Evolutionary conservation across 35 echinoderm and acorn worm species (phyloP), one percentile per base, ranked within the genome.

Genomic region (Strongylocentrotus purpuratus): DNA sequence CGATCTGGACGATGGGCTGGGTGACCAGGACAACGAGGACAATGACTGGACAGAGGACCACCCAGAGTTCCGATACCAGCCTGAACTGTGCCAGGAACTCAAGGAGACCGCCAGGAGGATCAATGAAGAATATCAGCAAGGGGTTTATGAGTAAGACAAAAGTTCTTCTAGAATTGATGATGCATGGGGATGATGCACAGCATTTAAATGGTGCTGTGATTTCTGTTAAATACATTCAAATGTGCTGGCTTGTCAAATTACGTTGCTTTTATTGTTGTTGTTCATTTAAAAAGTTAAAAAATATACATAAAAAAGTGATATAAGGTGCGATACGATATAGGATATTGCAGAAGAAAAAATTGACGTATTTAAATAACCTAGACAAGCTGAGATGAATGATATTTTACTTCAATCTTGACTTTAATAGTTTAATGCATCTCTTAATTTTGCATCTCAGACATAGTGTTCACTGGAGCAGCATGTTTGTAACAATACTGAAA

Each of bases 11-110:
- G 91, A 93, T 58, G 48, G 46, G 31, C 91, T 93, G 17, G 91
- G 91, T 31, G 91, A 58, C 31, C 91, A 93, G 91, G 91, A 93
- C 46, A 89, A 89, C 33, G 91, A 93, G 91, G 91, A 93, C 0
- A 93, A 58, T 31, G 91, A 93, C 91, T 93, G 91, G 91, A 93
- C 91, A 58, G 91, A 93, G 91, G 91, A 93, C 13, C 91, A 93
- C 31, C 91, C 91, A 13, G 91, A 93, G 48, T 93, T 93, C 46
- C 17, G 91, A 14, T 93, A 93, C 48, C 91, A 93, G 46, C 91
- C 91, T 18, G 91, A 93, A 46, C 91, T 93, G 33, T 93, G 91
- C 31, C 91, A 93, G 48, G 91, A 93, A 31, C 91, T 93, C 31
- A 93, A 58, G 91, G 91, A 93, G 46, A 58, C 46, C 13, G 91